Base-by-base conservation (phyloP, 53 echinoderm and acorn worm species). In the Stichopus horrens region DNA sequence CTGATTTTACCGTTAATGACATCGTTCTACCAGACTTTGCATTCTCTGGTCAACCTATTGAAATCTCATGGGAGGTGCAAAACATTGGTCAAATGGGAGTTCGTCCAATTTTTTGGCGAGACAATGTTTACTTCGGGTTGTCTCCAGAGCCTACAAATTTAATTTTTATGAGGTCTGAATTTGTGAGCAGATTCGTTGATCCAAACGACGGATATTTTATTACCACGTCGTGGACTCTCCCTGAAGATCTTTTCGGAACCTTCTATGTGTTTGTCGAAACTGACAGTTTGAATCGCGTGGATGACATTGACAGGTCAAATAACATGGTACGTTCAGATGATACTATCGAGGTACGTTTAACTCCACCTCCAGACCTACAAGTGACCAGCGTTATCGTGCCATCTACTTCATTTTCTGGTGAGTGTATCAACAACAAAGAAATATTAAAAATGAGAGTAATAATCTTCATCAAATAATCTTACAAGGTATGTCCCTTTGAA, bases 351-450 rank as follows among this genome's bases (percentile, higher is more conserved):
- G 57, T 87, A n/a, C 74, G 87, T 9, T 53, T 87, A 75, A 87
- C 87, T 9, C 87, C 87, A 20, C 87, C 87, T 7, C 87, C 87
- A 37, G 87, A 87, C 57, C 87, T 87, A 14, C 87, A 74, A 22
- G 87, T 87, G 20, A 71, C 87, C 5, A 56, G 57, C 55, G 75
- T 87, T 14, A 21, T 74, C 13, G 58, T 54, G 9, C 87, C 87
- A 75, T n/a, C 75, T 37, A 55, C 74, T 18, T 73, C 75, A 75
- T 74, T 87, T 87, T 87, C 87, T 52, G 87, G 87, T 87, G 74
- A 85, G 85, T 76, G 7, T 71, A 37, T 37, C 37, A 37, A 37
- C 37, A 37, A 37, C 2, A 37, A 37, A 37, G 37, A 37, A 37
- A 37, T 37, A 37, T 37, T 37, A 37, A 37, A 37, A 37, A 37